Base-by-base conservation (phyloP, 2,888 invertebrate species). In the Celastrina argiolus region DNA sequence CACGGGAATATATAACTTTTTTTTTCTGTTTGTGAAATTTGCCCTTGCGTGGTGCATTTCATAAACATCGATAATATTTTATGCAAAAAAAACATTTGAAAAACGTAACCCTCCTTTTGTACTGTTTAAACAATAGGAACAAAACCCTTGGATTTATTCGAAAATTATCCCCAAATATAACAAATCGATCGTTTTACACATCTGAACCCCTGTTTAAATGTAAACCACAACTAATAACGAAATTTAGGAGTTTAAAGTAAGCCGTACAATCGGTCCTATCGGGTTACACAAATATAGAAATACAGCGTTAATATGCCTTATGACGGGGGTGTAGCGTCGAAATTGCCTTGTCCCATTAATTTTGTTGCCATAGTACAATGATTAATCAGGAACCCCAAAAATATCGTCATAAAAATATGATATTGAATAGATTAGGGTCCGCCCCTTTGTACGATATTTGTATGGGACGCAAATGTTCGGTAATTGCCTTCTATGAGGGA, bases 351-450 rank as follows among this genome's bases (percentile, higher is more conserved):
- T 12, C 5, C 4, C 14, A 7, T 3, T 18, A 31, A 14, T 1
- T 67, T 63, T 58, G 12, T 58, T 68, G 42, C 66, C n/a, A 70
- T 66, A 68, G 68, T 73, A 77, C 75, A 76, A 74, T 74, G 74
- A 75, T 76, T 74, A 77, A 76, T 76, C 72, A 73, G 71, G 70
- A 67, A 70, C 75, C 71, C 73, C 69, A 69, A 72, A 68, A 73
- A 74, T 69, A 71, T 73, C 73, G 70, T 79, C 78, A 78, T 78
- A 80, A 78, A 79, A 79, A 80, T 78, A 78, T 80, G 78, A 80
- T 75, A 75, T 77, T 76, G 72, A 74, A 79, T 77, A 76, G 73
- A 72, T 73, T 74, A 67, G 71, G 76, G 76, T 65, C 61, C 68
- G 70, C 69, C 71, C 70, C 67, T 56, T 69, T 69, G 68, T 69